A percentile compares a stretch with the other conserved stretches of the same genome.
phyloP scores from a whole-genome alignment of 1,140 invertebrate species.

The Megathymus violae region DNA sequence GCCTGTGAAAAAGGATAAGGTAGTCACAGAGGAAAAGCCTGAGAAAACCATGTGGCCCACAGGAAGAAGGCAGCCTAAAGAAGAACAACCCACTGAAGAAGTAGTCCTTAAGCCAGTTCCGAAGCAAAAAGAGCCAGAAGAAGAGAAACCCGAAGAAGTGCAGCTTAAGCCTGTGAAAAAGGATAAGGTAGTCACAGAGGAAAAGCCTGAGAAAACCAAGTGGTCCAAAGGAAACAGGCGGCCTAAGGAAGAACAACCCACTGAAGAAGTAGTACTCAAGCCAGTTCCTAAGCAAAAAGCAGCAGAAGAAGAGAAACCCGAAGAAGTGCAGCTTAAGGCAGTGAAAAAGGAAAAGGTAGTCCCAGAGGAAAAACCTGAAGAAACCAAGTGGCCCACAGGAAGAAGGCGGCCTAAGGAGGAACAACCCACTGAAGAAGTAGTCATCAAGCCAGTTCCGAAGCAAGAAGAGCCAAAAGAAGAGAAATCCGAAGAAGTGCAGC shows the following conservation, averaged over 20 bases:
- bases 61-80: no score
- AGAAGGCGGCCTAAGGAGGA: conserved; percentile 61
- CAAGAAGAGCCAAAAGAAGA: conserved; percentile 39
- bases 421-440: conserved; percentile 57
- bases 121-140: conserved; percentile 35
- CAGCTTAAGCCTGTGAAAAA: no score
- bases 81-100: conserved; percentile 32
- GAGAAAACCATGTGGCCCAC: no score
- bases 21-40: no score
- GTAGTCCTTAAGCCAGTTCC: conserved; percentile 34
- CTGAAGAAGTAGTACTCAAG: conserved; percentile 40
- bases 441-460: conserved; percentile 27
- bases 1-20: no score
- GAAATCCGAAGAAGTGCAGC: conserved; percentile 30
- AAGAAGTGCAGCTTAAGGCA: conserved; percentile 57
- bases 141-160: no score
- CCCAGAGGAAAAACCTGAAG: conserved; percentile 18
- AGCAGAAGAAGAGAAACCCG: conserved; percentile 48
- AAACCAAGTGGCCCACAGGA: conserved; percentile 24
- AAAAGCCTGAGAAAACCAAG: no score
- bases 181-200: no score
- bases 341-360: conserved; percentile 45
- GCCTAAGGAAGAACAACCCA: no score
- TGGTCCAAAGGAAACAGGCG: no score
- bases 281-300: conserved; percentile 38